Evolutionary conservation across 2,888 invertebrate genomes (phyloP).

Genomic region (Amblyjoppa proteus): DNA sequence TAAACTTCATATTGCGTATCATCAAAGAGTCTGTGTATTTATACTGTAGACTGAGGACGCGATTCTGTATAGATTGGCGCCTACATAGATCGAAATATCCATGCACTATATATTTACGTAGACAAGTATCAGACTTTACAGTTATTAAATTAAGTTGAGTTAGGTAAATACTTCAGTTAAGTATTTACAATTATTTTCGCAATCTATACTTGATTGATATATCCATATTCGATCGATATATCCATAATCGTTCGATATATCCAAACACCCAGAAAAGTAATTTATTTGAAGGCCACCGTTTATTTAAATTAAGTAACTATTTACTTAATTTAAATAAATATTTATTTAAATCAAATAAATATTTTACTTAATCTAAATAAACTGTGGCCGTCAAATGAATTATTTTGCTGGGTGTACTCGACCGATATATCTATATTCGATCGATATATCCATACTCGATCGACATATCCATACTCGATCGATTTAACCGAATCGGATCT

Average conservation of each 20-base stretch:
- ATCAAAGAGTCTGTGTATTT: background rate
- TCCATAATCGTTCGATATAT: too few relatives aligned
- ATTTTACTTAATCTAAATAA: too few relatives aligned
- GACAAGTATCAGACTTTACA: background rate
- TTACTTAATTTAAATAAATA: too few relatives aligned
- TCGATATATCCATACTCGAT: background rate
- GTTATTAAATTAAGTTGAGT: background rate
- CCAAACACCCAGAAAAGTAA: too few relatives aligned
- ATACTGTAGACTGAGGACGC: background rate
- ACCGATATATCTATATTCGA: too few relatives aligned
- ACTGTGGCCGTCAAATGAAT: too few relatives aligned
- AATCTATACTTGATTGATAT: background rate
- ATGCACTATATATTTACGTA: background rate
- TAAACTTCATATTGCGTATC: background rate
- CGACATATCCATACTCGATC: too few relatives aligned
- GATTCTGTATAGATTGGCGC: background rate
- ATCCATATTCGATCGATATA: background rate
- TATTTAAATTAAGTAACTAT: too few relatives aligned
- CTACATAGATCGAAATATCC: background rate
- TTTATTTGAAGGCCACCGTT: too few relatives aligned
- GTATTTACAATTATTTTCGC: background rate
- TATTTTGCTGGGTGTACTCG: too few relatives aligned
- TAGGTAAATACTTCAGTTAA: too few relatives aligned
- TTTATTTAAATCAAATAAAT: too few relatives aligned
- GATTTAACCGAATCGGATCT: background rate